Conservation (phyloP, 1,140 invertebrate species). For the Drosophila subobscura region DNA sequence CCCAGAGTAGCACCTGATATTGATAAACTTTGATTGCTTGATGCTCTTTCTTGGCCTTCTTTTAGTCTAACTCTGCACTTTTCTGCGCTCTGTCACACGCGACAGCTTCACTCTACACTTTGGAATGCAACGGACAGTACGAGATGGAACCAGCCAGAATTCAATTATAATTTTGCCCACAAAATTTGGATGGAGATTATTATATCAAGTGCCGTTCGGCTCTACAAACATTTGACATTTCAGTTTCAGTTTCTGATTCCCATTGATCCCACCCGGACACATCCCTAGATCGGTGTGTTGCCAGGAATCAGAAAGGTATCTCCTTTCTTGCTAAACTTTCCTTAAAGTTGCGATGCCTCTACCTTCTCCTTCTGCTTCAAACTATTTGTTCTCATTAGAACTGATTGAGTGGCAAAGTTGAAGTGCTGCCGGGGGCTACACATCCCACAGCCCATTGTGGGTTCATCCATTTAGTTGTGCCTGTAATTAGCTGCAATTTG, state of each 20-base stretch:
- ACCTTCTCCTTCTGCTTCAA: not conserved
- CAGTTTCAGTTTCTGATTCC: too few species aligned
- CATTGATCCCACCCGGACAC: too few species aligned
- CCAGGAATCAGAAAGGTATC: too few species aligned
- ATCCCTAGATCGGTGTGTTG: too few species aligned
- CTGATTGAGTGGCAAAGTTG: slow-evolving; percentile 43
- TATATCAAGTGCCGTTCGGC: too few species aligned
- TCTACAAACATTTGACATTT: too few species aligned
- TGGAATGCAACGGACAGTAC: not conserved
- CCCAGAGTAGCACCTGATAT: too few species aligned
- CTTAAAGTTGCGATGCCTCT: not conserved
- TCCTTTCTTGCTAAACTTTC: not conserved
- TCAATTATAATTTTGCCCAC: too few species aligned
- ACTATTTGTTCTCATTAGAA: slow-evolving; percentile 37
- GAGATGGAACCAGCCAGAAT: too few species aligned
- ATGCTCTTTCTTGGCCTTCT: not conserved
- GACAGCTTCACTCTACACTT: slow-evolving; percentile 1
- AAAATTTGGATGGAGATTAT: too few species aligned
- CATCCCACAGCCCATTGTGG: not conserved
- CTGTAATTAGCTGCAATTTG: slow-evolving; percentile 76
- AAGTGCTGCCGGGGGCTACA: slow-evolving; percentile 3
- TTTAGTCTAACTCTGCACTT: too few species aligned
- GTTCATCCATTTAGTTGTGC: slow-evolving; percentile 10
- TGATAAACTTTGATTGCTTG: not conserved
- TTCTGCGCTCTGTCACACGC: not conserved